A percentile compares a stretch with the other conserved stretches of the same genome.
phyloP scores from a whole-genome alignment of 2,113 vertebrate species.

The Oncorhynchus gorbuscha region DNA sequence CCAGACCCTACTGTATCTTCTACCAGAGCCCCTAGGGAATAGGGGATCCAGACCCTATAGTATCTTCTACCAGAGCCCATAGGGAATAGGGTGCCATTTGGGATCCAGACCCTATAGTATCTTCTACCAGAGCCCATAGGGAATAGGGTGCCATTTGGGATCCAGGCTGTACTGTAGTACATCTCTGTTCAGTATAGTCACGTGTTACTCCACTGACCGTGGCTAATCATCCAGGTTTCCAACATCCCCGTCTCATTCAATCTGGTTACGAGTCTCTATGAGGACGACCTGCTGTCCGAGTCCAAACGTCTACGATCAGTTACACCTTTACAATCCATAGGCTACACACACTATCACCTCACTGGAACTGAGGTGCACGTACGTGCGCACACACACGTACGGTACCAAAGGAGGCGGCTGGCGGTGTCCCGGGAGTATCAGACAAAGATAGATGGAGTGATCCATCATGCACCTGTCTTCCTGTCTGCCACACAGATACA shows the following conservation, averaged over 20 bases:
- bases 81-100: too few relatives aligned
- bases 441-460: slow-evolving; percentile 44
- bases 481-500: slow-evolving; percentile 39
- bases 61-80: too few relatives aligned
- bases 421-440: slow-evolving; percentile 2
- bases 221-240: not conserved
- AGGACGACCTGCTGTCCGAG: not conserved
- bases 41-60: too few relatives aligned
- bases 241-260: not conserved
- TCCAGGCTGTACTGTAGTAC: too few relatives aligned
- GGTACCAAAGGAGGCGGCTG: slow-evolving; percentile 23
- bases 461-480: slow-evolving; percentile 50
- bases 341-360: not conserved
- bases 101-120: too few relatives aligned
- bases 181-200: too few relatives aligned
- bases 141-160: too few relatives aligned
- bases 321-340: not conserved
- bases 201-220: too few relatives aligned
- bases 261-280: not conserved
- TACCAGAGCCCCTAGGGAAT: too few relatives aligned
- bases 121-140: too few relatives aligned
- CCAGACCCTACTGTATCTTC: too few relatives aligned
- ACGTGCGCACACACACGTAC: not conserved
- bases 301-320: too few relatives aligned
- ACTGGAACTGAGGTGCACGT: not conserved